Evolutionary conservation across 2,113 vertebrate genomes (phyloP), one percentile per base, ranked within the genome.

Genomic region (Melanocharis versteri): DNA sequence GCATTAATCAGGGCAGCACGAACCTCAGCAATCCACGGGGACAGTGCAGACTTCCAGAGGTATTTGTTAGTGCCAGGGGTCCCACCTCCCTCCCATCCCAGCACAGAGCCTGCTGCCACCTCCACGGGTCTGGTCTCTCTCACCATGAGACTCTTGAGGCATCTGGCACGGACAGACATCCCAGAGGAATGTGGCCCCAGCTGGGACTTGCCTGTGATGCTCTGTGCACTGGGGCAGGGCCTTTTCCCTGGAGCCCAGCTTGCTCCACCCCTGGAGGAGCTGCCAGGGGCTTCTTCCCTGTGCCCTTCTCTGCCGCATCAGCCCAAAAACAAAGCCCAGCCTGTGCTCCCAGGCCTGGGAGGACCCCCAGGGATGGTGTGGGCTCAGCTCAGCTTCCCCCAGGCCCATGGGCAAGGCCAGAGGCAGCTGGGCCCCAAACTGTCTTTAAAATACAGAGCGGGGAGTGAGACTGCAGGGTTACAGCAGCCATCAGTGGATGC

Each of bases 1-100:
- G 98, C 96, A 97, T 97, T 96, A 95, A 80, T 42, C 50, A 9
- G 90, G 95, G 95, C 96, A 95, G 91, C 94, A 91, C 0, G 1
- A 87, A 87, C 88, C 90, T 97, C 88, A 81, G 92, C 51, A 69
- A 69, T 8, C 85, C 83, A 2, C 2, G 21, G 82, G 90, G 70
- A 58, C 3, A 83, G 57, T 26, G 77, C 85, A 93, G 90, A 35
- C 47, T 87, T 83, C 58, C 76, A 68, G 39, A n/a, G 78, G 82
- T 27, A n/a, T 28, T 40, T 51, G 72, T 83, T 48, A 79, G 51
- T 10, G 60, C 64, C 48, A 30, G 56, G 56, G 70, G 4, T 56
- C 37, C 40, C 50, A 39, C 20, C 51, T 76, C 64, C 37, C 4
- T 13, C 65, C 73, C 48, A 1, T 7, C 28, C 58, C 53, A 27